phyloP scores from a whole-genome alignment of 2,113 vertebrate genomes.

The Eretmochelys imbricata region DNA sequence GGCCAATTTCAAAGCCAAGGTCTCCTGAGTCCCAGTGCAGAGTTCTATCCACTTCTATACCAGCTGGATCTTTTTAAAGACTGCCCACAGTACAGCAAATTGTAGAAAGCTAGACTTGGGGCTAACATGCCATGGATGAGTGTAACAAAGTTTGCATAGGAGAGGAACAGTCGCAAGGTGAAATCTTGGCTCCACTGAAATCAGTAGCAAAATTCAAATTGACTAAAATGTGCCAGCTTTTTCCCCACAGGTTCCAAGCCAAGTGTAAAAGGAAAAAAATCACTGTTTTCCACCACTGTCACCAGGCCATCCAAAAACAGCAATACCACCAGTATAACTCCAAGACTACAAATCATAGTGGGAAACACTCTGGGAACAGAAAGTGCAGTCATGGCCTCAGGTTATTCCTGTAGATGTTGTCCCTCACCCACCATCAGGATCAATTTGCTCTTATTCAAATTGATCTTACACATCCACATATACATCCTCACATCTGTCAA shows the following conservation, averaged over 20 bases:
- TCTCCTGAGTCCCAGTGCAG: not conserved
- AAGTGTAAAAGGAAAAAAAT: not conserved
- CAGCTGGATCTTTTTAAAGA: not conserved
- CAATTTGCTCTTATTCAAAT: constrained; percentile 2
- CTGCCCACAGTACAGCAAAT: not conserved
- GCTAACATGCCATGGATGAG: not conserved
- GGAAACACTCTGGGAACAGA: not conserved
- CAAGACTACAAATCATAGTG: not conserved
- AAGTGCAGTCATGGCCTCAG: not conserved
- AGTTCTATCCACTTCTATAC: not conserved
- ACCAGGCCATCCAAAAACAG: not conserved
- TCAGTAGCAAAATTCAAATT: not conserved
- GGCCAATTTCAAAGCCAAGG: not conserved
- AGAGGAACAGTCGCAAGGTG: not conserved
- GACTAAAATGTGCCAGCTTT: not conserved
- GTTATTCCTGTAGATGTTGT: not conserved
- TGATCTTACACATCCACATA: constrained; percentile 7
- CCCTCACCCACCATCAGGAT: not conserved
- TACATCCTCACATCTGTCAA: constrained; percentile 23
- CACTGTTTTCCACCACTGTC: not conserved
- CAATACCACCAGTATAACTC: not conserved
- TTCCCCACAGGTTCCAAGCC: not conserved
- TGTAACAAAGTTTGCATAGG: not conserved
- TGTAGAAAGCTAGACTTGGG: not conserved
- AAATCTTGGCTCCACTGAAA: not conserved